phyloP scores from a whole-genome alignment of 2,113 vertebrate species.

The Lanius ludovicianus region DNA sequence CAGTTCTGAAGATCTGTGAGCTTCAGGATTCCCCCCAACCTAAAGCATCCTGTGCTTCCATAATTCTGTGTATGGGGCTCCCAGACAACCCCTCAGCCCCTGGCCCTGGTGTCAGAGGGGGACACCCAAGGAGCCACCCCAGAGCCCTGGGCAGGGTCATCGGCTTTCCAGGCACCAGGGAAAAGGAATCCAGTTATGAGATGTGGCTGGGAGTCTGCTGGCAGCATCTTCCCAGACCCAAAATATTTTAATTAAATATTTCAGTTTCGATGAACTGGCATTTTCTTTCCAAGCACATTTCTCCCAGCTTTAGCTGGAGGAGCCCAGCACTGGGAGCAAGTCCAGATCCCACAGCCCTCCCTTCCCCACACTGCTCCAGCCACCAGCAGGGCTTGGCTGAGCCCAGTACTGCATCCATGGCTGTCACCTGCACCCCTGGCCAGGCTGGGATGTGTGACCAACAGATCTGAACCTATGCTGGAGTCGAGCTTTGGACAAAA shows the following conservation, averaged over 20 bases:
- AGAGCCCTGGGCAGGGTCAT: not conserved
- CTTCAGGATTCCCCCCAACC: not conserved
- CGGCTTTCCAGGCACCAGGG: fast-evolving
- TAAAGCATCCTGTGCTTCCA: not conserved
- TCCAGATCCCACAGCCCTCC: not conserved
- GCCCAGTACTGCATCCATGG: not conserved
- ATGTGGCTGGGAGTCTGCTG: not conserved
- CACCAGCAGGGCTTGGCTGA: not conserved
- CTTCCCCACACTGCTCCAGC: fast-evolving
- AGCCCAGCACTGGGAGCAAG: not conserved
- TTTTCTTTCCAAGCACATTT: not conserved
- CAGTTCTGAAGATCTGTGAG: not conserved
- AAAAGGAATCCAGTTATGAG: not conserved
- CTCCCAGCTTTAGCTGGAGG: not conserved
- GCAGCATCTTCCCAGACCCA: not conserved
- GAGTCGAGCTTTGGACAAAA: not conserved
- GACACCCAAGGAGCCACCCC: not conserved
- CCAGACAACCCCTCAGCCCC: not conserved
- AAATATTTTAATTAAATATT: not conserved
- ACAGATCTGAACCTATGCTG: not conserved
- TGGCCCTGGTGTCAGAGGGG: not conserved
- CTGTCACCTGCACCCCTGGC: not conserved
- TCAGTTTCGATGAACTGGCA: not conserved
- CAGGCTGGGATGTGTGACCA: not conserved
- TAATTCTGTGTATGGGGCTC: not conserved